These are phyloP conservation scores for Haemorhous mexicanus DNA, from an alignment of 2,113 vertebrate genomes.

Conservation along the genomic window DNA sequence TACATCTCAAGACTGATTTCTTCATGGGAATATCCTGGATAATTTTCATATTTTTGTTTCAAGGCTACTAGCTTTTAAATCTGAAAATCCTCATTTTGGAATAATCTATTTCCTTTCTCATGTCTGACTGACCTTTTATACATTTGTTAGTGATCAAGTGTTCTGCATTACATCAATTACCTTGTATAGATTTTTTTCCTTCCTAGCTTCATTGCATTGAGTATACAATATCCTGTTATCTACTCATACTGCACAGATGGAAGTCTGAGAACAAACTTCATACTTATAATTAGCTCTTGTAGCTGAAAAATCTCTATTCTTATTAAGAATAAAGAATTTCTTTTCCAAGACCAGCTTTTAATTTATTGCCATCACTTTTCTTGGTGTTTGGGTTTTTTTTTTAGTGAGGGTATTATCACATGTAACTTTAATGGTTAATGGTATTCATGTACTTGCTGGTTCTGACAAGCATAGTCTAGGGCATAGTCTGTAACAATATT, in stretches of 20 bases:
- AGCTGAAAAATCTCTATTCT: background rate
- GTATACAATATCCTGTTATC: background rate
- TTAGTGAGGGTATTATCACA: background rate
- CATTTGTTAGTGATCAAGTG: background rate
- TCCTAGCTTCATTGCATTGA: background rate
- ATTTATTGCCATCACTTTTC: background rate
- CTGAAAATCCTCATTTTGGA: background rate
- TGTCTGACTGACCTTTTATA: background rate
- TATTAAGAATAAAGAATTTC: background rate
- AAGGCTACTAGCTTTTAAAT: background rate
- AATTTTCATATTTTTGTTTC: background rate
- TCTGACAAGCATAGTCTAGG: background rate
- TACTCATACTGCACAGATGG: background rate
- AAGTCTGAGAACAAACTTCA: background rate
- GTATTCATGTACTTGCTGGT: background rate
- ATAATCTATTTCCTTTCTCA: background rate
- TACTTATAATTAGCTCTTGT: background rate
- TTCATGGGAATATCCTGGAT: background rate
- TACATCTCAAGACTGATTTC: background rate
- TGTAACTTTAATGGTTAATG: background rate
- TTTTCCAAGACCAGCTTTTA: background rate
- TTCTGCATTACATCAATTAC: background rate
- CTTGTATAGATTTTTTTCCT: background rate
- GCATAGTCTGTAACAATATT: background rate
- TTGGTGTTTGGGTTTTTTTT: background rate